Percentiles rank a stretch among this genome's conserved stretches.
These are phyloP conservation scores for rat (Rattus norvegicus) DNA, from an alignment of 2,113 vertebrate species.

Conservation along the genomic window GRCr8 NC_086026.1:37979001-37979500, in stretches of 20 bases:
- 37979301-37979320: neutral
- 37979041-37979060: neutral
- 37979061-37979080: neutral
- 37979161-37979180: neutral
- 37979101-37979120: neutral
- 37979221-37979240: neutral
- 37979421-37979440: too few species aligned
- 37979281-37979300: neutral
- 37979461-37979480: too few species aligned
- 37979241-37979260: neutral
- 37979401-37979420: neutral
- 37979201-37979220: neutral
- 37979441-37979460: too few species aligned
- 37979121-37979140: neutral
- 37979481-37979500: too few species aligned
- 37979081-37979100: neutral
- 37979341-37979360: neutral
- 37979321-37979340: too few species aligned
- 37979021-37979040: neutral
- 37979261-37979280: neutral
- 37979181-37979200: neutral
- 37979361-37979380: neutral
- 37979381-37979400: neutral
- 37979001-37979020: neutral
- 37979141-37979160: neutral